Conservation (phyloP, 2,797 vertebrate genomes). For the Erpetoichthys calabaricus region DNA sequence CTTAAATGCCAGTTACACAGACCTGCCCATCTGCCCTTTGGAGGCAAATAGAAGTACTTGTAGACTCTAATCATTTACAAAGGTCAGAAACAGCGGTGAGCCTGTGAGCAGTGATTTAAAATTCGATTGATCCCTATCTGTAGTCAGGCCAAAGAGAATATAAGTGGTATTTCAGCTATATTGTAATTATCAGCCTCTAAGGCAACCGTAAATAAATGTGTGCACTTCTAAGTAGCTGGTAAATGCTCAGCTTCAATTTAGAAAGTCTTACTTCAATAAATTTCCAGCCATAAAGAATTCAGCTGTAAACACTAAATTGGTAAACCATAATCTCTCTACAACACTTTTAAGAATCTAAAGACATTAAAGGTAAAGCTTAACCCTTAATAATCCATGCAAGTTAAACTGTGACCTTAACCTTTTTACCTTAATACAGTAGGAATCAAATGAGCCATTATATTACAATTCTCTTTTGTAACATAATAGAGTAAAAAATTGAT, state of each 20-base stretch:
- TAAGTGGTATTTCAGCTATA: constrained; percentile 54
- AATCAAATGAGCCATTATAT: no score
- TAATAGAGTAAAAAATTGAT: no score
- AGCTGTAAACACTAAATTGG: constrained; percentile 9
- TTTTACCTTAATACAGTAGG: no score
- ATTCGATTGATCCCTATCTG: constrained; percentile 71
- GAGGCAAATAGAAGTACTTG: constrained; percentile 55
- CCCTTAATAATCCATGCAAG: background rate
- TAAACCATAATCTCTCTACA: constrained; percentile 12
- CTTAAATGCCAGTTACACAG: constrained; percentile 73
- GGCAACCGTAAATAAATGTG: constrained; percentile 61
- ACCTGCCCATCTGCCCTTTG: constrained; percentile 61
- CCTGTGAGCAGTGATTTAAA: constrained; percentile 65
- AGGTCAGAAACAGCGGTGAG: constrained; percentile 75
- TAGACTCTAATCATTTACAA: constrained; percentile 82
- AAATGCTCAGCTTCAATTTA: constrained; percentile 23
- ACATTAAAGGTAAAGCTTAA: background rate
- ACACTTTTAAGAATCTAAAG: no score
- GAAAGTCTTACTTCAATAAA: constrained; percentile 6
- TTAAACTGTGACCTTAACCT: no score
- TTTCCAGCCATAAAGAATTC: constrained; percentile 4
- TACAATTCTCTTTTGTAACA: no score
- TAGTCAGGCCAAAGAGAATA: constrained; percentile 60
- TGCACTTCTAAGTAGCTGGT: constrained; percentile 43
- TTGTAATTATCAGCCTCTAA: constrained; percentile 63